phyloP scores from a whole-genome alignment of 2,888 invertebrate species.

The Seira ritae region DNA sequence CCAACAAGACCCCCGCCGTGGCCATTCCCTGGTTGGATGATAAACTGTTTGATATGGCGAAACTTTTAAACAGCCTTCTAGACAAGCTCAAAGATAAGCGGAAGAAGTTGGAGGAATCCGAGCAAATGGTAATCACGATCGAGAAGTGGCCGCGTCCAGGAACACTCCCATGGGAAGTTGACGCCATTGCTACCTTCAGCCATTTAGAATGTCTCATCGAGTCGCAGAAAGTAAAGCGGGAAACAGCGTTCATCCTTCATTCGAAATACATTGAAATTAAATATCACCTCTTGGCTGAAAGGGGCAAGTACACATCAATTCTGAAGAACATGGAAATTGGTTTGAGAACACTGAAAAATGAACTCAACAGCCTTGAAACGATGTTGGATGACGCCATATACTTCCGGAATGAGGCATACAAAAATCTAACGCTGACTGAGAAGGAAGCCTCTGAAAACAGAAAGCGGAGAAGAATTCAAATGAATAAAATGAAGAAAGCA shows the following conservation, averaged over 20 bases:
- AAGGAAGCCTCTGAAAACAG: slow-evolving; percentile 71
- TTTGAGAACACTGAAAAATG: slow-evolving; percentile 60
- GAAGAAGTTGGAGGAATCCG: slow-evolving; percentile 67
- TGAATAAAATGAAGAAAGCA: slow-evolving; percentile 73
- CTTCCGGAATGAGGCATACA: slow-evolving; percentile 68
- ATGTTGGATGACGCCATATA: slow-evolving; percentile 72
- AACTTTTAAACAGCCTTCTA: slow-evolving; percentile 68
- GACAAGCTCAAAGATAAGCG: slow-evolving; percentile 68
- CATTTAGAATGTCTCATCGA: slow-evolving; percentile 68
- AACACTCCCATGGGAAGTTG: slow-evolving; percentile 69
- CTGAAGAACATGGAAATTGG: slow-evolving; percentile 68
- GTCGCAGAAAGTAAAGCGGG: slow-evolving; percentile 69
- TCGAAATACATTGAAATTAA: slow-evolving; percentile 71
- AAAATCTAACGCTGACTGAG: slow-evolving; percentile 68
- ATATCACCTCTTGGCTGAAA: slow-evolving; percentile 67
- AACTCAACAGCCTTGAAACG: slow-evolving; percentile 67
- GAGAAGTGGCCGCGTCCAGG: slow-evolving; percentile 70
- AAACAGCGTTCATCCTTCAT: slow-evolving; percentile 70
- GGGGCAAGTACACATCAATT: slow-evolving; percentile 68
- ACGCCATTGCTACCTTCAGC: slow-evolving; percentile 58
- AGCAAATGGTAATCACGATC: slow-evolving; percentile 67
- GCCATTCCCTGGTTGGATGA: slow-evolving; percentile 73
- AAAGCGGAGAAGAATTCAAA: slow-evolving; percentile 67
- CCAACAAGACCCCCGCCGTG: slow-evolving; percentile 57
- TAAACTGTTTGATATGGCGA: slow-evolving; percentile 72